These are phyloP conservation scores for Drosophila paracracens DNA, from an alignment of 2,888 invertebrate species.

Conservation along the genomic window DNA sequence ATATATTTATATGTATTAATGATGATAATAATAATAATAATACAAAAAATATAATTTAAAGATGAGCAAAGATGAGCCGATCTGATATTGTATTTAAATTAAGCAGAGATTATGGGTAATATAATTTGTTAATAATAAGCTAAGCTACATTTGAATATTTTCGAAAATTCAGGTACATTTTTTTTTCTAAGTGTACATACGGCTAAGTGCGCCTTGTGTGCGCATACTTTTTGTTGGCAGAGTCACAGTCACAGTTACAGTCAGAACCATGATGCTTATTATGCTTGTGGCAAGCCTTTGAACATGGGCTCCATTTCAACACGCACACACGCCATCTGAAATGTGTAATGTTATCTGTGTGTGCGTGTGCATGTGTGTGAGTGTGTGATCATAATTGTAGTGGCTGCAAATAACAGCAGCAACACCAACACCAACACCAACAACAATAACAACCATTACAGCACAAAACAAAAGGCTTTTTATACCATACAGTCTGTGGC, in stretches of 20 bases:
- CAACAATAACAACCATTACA: slow-evolving; percentile 38
- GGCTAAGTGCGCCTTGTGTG: slow-evolving; percentile 21
- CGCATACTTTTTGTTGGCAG: slow-evolving; percentile 41
- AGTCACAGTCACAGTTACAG: slow-evolving; percentile 27
- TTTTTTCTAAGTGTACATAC: not conserved
- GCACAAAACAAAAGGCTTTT: slow-evolving; percentile 47
- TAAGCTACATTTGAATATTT: not conserved
- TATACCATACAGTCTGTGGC: slow-evolving; percentile 25
- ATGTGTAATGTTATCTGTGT: slow-evolving; percentile 30
- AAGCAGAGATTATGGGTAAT: too few relatives aligned
- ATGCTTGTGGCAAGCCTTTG: slow-evolving; percentile 48
- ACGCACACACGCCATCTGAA: slow-evolving; percentile 42
- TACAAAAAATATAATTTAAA: too few relatives aligned
- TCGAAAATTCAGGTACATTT: accelerated
- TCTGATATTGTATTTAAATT: too few relatives aligned
- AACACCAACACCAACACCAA: slow-evolving; percentile 28
- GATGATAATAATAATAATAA: too few relatives aligned
- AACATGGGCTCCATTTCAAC: slow-evolving; percentile 61
- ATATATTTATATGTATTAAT: too few relatives aligned
- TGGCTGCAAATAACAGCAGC: slow-evolving; percentile 51
- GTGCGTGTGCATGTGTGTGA: slow-evolving; percentile 31
- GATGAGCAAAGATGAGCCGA: too few relatives aligned
- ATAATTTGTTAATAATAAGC: not conserved
- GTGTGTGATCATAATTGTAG: slow-evolving; percentile 73
- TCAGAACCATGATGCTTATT: slow-evolving; percentile 49